These are phyloP conservation scores for Syrista parreyssii DNA, from an alignment of 2,888 invertebrate species.

Conservation along the genomic window DNA sequence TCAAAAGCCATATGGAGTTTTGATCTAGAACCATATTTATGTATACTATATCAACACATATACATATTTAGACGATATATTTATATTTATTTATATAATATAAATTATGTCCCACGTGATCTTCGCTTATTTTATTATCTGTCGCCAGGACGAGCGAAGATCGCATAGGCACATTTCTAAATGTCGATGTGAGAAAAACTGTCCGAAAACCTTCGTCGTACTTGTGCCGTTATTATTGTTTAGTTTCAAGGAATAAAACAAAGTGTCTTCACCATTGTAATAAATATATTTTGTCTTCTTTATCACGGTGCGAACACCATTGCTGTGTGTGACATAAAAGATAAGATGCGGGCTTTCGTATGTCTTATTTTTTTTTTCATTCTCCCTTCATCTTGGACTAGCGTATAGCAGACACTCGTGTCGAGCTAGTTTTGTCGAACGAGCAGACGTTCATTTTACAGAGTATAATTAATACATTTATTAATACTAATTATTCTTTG, in stretches of 20 bases:
- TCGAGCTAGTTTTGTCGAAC: constrained; percentile 47
- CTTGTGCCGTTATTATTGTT: constrained; percentile 3
- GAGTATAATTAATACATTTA: constrained; percentile 6
- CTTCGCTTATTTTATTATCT: constrained; percentile 9
- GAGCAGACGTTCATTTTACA: constrained; percentile 33
- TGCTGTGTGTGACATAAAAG: constrained; percentile 35
- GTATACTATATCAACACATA: constrained; percentile 22
- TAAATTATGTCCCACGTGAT: constrained; percentile 29
- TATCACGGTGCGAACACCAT: constrained; percentile 13
- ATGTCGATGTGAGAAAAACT: constrained; percentile 17
- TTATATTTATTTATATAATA: constrained; percentile 36
- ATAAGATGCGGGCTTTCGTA: constrained; percentile 41
- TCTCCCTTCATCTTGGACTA: constrained; percentile 42
- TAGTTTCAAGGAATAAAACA: constrained; percentile 12
- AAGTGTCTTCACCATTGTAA: constrained; percentile 14
- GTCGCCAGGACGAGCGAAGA: constrained; percentile 2
- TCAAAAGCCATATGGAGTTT: constrained; percentile 9
- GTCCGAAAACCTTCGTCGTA: neutral
- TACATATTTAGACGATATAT: constrained; percentile 16
- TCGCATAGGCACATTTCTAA: constrained; percentile 12
- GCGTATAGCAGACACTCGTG: constrained; percentile 43
- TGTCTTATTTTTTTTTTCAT: constrained; percentile 27
- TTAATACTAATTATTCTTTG: constrained; percentile 38
- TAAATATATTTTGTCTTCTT: constrained; percentile 21
- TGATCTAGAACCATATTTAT: constrained; percentile 4